phyloP scores from a whole-genome alignment of 2,888 invertebrate genomes.

The Callyntrura sp. region DNA sequence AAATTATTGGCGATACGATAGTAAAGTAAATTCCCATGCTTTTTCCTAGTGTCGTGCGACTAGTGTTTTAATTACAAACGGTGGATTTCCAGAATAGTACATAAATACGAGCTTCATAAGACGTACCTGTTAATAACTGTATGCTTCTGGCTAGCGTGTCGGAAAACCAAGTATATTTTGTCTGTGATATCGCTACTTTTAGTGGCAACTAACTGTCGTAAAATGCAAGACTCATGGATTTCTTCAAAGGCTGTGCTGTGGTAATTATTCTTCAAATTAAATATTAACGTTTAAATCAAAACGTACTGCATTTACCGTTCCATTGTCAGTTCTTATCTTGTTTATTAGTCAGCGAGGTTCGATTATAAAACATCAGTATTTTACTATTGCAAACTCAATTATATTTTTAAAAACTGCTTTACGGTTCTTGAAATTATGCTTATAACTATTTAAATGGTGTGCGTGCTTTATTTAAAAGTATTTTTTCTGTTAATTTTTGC shows the following conservation, averaged over 20 bases:
- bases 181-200: constrained; percentile 64
- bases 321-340: too few species aligned
- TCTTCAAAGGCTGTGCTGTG: constrained; percentile 82
- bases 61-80: too few species aligned
- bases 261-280: constrained; percentile 57
- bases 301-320: too few species aligned
- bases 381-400: too few species aligned
- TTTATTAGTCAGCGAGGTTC: too few species aligned
- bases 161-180: background rate
- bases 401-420: background rate
- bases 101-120: background rate
- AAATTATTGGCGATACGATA: too few species aligned
- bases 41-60: too few species aligned
- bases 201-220: constrained; percentile 47
- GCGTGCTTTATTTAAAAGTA: background rate
- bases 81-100: background rate
- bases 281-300: too few species aligned
- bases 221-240: constrained; percentile 81
- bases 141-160: background rate
- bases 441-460: background rate
- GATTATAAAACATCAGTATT: too few species aligned
- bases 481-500: too few species aligned
- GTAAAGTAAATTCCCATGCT: too few species aligned
- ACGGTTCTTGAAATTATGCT: background rate
- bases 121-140: background rate